Evolutionary conservation across 2,113 vertebrate genomes (phyloP).

Genomic region (Melanerpes formicivorus): DNA sequence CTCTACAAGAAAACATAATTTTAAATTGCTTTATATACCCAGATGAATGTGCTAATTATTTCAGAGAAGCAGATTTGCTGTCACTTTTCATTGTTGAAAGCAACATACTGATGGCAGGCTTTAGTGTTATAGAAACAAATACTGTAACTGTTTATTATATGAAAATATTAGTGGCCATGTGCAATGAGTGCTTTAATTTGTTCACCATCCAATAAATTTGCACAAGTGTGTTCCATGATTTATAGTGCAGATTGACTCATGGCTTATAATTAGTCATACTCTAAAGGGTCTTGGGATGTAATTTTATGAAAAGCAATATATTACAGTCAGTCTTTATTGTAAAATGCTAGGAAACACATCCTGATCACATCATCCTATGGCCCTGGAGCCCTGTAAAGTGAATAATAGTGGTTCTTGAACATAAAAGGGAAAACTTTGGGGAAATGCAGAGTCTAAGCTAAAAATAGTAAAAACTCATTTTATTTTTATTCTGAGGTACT

Average conservation of each 20-base stretch:
- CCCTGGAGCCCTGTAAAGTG: neutral
- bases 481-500: neutral
- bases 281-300: slow-evolving; percentile 4
- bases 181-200: slow-evolving; percentile 18
- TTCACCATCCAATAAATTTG: slow-evolving; percentile 21
- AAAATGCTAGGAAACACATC: neutral
- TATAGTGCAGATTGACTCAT: neutral
- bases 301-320: slow-evolving; percentile 4
- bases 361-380: neutral
- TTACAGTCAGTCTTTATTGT: neutral
- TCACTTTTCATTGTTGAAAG: slow-evolving; percentile 10
- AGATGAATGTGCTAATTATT: slow-evolving; percentile 48
- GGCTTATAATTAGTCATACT: neutral
- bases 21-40: slow-evolving; percentile 30
- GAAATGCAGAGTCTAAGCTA: neutral
- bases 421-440: neutral
- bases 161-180: neutral
- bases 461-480: neutral
- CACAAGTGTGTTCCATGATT: slow-evolving; percentile 32
- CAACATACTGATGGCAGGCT: neutral
- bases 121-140: neutral
- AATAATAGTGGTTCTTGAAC: neutral
- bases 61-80: neutral
- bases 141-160: neutral
- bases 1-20: slow-evolving; percentile 19